Base-by-base conservation (phyloP, 35 echinoderm and acorn worm species). In the Ophiothrix spiculata region DNA sequence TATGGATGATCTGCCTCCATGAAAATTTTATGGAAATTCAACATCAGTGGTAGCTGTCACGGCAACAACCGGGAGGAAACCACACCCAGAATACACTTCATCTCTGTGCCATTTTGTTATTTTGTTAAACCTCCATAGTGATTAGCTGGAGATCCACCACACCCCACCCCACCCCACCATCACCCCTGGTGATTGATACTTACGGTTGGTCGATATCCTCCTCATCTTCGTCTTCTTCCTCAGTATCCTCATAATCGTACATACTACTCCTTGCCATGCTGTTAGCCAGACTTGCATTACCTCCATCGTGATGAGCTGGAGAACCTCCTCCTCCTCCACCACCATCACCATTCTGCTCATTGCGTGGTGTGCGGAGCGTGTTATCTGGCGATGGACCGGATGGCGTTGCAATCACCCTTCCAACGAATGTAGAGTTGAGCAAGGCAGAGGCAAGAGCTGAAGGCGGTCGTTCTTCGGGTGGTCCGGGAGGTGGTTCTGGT, bases 211-310 rank as follows among this genome's bases (percentile, higher is more conserved):
- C 85, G 21, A 79, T 74, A 33, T 92, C 94, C 1, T 81, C 79
- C 12, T 87, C 83, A 16, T 87, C 86, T 6, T 85, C 90, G 17
- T 91, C 90, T 28, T 97, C 94, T 4, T 97, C 94, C 6, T 88
- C 91, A 33, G 87, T 92, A 36, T 95, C 89, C 32, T 84, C 89
- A 28, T 97, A 97, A 56, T 97, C 94, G 83, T 97, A 97, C 94
- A 97, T 97, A 64, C 94, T 97, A 36, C 85, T 97, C 31, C 87
- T 17, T 1, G 81, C 90, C 94, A 97, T 92, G 49, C 94, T 97
- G 79, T 89, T 78, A 37, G 92, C 90, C 78, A 92, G 25, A 38
- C 82, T 87, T 25, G 36, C 69, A 35, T 88, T 85, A 13, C 45
- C 81, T 15, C 35, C 89, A 35, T 40, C 49, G 14, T 77, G 75